Conservation (phyloP, 2,797 vertebrate species). For the Poecilia wingei region DNA sequence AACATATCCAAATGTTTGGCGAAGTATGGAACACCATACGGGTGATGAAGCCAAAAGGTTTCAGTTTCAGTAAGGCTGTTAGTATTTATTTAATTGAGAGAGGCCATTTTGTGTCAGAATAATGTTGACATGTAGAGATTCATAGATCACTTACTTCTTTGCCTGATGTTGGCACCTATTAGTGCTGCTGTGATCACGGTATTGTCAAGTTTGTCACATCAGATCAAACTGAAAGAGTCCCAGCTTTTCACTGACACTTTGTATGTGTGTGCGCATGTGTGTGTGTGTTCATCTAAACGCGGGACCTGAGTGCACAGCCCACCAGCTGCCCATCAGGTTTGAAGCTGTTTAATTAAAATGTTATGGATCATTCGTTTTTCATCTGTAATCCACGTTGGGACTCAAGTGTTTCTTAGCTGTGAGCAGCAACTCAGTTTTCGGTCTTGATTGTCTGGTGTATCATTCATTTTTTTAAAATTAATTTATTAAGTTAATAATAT, state of each 20-base stretch:
- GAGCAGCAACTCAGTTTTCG: not conserved
- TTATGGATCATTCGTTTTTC: constrained; percentile 16
- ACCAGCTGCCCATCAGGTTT: not conserved
- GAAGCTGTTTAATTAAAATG: constrained; percentile 19
- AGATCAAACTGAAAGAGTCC: not conserved
- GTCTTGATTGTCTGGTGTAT: not conserved
- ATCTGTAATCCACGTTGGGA: constrained; percentile 4
- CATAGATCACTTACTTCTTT: not conserved
- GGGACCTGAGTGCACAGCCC: not conserved
- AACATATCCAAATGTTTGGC: not conserved
- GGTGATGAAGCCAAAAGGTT: not conserved
- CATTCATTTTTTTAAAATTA: not conserved
- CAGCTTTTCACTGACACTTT: not conserved
- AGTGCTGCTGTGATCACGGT: not conserved
- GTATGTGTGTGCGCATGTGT: not conserved
- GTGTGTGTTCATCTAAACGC: not conserved
- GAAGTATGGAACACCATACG: not conserved
- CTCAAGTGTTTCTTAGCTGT: constrained; percentile 1
- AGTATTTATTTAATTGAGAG: not conserved
- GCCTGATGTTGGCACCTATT: not conserved
- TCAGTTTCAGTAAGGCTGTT: not conserved
- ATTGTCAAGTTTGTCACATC: not conserved
- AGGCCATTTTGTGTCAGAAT: not conserved
- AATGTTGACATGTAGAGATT: not conserved
- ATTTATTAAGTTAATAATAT: not conserved